A percentile compares a stretch with the other conserved stretches of the same genome.
Conservation (phyloP, 2,113 vertebrate genomes). For the Girardinichthys multiradiatus region DNA sequence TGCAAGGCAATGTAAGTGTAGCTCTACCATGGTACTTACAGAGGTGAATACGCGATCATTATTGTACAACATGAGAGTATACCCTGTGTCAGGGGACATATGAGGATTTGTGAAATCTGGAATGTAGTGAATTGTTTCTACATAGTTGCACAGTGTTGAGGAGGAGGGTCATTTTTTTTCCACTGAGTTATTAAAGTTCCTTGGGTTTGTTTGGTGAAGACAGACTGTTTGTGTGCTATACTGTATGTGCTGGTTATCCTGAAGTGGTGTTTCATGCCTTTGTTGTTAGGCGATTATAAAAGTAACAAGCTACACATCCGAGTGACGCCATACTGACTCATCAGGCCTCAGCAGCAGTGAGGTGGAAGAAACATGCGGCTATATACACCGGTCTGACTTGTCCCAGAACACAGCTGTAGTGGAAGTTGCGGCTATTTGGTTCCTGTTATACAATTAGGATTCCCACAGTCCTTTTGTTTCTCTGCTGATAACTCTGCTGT, state of each 20-base stretch:
- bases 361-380: slow-evolving; percentile 72
- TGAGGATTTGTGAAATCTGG: slow-evolving; percentile 36
- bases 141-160: slow-evolving; percentile 62
- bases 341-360: slow-evolving; percentile 48
- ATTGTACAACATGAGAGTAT: slow-evolving; percentile 24
- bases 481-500: slow-evolving; percentile 31
- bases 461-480: slow-evolving; percentile 19
- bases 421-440: slow-evolving; percentile 51
- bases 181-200: slow-evolving; percentile 60
- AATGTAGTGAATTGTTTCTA: slow-evolving; percentile 54
- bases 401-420: slow-evolving; percentile 29
- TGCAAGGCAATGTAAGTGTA: slow-evolving; percentile 6
- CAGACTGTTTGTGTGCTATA: slow-evolving; percentile 49
- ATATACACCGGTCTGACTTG: slow-evolving; percentile 71
- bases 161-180: slow-evolving; percentile 25
- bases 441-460: slow-evolving; percentile 35
- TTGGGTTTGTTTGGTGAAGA: slow-evolving; percentile 34
- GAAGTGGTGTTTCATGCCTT: slow-evolving; percentile 39
- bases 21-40: slow-evolving; percentile 2
- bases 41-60: slow-evolving; percentile 38
- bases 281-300: slow-evolving; percentile 14
- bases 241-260: slow-evolving; percentile 54
- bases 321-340: slow-evolving; percentile 39
- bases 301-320: slow-evolving; percentile 29
- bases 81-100: slow-evolving; percentile 62